Evolutionary conservation across 2,113 vertebrate species (phyloP).

Genomic region (Pelvicachromis taeniatus): DNA sequence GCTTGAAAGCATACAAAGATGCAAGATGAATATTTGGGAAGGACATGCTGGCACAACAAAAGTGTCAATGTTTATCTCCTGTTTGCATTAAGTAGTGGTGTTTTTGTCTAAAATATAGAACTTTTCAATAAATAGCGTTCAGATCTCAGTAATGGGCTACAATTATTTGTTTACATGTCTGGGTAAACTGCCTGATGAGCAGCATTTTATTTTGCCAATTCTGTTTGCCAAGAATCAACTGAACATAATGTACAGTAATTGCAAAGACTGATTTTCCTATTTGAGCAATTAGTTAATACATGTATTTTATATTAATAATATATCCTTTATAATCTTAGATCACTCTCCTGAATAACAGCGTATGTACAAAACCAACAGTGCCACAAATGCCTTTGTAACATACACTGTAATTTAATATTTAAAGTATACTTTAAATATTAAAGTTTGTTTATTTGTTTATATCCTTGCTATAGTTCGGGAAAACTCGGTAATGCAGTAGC

Average conservation of each 20-base stretch:
- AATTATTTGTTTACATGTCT: neutral
- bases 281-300: neutral
- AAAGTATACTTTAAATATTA: neutral
- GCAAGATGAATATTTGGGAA: neutral
- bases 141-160: neutral
- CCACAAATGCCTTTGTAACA: neutral
- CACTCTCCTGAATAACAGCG: neutral
- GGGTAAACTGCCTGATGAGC: neutral
- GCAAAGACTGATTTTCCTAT: neutral
- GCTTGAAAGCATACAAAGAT: constrained; percentile 17
- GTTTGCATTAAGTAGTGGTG: neutral
- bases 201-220: neutral
- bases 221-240: neutral
- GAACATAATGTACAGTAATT: neutral
- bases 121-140: neutral
- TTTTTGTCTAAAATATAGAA: neutral
- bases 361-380: neutral
- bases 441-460: neutral
- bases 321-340: neutral
- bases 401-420: neutral
- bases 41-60: neutral
- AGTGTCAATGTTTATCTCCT: neutral
- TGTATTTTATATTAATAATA: neutral
- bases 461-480: neutral
- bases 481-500: neutral